These are phyloP conservation scores for Nothobranchius furzeri DNA, from an alignment of 2,113 vertebrate species.

Conservation along the genomic window DNA sequence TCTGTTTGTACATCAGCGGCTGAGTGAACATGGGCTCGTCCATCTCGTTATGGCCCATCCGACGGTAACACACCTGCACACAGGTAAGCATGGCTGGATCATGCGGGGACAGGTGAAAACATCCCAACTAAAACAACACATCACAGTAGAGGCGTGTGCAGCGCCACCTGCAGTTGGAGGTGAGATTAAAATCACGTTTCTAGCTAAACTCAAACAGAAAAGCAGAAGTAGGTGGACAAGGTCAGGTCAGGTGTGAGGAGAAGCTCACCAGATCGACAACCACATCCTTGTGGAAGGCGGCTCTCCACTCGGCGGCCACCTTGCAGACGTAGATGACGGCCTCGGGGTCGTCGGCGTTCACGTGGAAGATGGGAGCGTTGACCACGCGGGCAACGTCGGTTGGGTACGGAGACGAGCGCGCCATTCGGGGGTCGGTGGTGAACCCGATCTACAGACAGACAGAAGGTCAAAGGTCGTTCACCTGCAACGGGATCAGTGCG, in stretches of 20 bases:
- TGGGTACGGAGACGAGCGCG: slow-evolving; percentile 94
- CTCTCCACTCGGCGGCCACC: slow-evolving; percentile 95
- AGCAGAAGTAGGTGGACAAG: too few species aligned
- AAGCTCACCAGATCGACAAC: slow-evolving; percentile 93
- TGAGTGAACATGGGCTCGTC: slow-evolving; percentile 99
- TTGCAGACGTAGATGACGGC: slow-evolving; percentile 96
- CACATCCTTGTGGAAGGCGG: slow-evolving; percentile 97
- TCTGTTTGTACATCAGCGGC: slow-evolving; percentile 99
- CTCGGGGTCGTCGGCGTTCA: slow-evolving; percentile 95
- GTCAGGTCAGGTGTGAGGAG: too few species aligned
- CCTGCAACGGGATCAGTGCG: too few species aligned
- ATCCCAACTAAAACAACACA: too few species aligned
- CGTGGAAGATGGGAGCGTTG: slow-evolving; percentile 97
- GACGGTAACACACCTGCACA: slow-evolving; percentile 89
- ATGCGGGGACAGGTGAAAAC: too few species aligned
- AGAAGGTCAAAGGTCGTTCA: neutral
- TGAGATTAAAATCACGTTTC: too few species aligned
- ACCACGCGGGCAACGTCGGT: slow-evolving; percentile 95
- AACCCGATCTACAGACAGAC: slow-evolving; percentile 88
- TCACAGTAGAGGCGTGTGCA: too few species aligned
- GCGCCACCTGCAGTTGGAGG: too few species aligned
- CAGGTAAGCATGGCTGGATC: too few species aligned
- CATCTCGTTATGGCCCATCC: slow-evolving; percentile 98
- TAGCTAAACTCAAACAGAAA: too few species aligned
- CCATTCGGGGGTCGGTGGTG: slow-evolving; percentile 95